phyloP scores from a whole-genome alignment of 1,140 invertebrate species.

The Drosophila takahashii region DNA sequence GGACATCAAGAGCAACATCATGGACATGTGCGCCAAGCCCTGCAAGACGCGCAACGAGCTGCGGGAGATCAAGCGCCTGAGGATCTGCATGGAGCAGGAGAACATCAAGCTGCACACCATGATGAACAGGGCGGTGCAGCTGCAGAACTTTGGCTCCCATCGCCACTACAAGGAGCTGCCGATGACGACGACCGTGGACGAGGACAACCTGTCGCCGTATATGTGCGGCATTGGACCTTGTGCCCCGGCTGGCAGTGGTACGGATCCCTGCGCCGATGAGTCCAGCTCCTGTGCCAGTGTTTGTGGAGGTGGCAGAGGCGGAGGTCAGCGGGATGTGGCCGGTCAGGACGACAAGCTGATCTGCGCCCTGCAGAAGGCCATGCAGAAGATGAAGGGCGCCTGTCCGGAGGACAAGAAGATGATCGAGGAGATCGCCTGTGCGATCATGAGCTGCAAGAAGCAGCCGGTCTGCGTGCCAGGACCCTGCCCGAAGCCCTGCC shows the following conservation, averaged over 20 bases:
- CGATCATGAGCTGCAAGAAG: conserved; percentile 58
- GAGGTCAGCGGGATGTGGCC: conserved; percentile 9
- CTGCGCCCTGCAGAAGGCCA: conserved; percentile 63
- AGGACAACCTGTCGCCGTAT: conserved; percentile 72
- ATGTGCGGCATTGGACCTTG: conserved; percentile 47
- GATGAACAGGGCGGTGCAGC: conserved; percentile 67
- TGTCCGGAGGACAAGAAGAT: conserved; percentile 77
- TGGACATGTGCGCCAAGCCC: conserved; percentile 67
- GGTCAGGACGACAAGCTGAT: conserved; percentile 65
- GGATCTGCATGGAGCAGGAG: conserved; percentile 80
- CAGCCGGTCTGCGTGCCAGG: conserved; percentile 48
- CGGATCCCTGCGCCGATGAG: conserved; percentile 52
- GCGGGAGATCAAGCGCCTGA: conserved; percentile 68
- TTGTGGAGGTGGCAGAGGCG: conserved; percentile 14
- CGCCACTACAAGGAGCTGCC: conserved; percentile 68
- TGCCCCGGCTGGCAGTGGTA: conserved; percentile 12
- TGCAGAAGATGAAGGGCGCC: conserved; percentile 78
- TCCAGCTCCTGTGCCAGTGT: conserved; percentile 14
- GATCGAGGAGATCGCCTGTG: conserved; percentile 71
- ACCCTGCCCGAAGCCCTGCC: conserved; percentile 16
- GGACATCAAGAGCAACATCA: conserved; percentile 71
- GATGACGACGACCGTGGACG: conserved; percentile 75
- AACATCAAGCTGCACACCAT: conserved; percentile 74
- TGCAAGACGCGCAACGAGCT: conserved; percentile 72
- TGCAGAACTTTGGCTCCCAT: conserved; percentile 75